phyloP scores from a whole-genome alignment of 2,113 vertebrate species.

The Ophthalmolycus amberensis region DNA sequence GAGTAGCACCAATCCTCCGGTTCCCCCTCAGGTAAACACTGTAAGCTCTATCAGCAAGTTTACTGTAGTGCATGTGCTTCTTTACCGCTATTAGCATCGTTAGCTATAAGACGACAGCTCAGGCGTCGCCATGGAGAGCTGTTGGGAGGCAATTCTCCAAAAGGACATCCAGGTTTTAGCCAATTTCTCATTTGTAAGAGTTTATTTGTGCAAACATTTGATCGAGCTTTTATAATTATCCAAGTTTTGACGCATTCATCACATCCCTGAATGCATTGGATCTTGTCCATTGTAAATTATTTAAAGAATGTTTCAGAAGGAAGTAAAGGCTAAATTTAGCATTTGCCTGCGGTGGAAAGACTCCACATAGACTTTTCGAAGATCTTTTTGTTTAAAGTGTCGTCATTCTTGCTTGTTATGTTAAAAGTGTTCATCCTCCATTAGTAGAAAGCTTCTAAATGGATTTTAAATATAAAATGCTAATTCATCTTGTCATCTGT shows the following conservation, averaged over 20 bases:
- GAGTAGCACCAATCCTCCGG: too few species aligned
- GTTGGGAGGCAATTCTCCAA: background rate
- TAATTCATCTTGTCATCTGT: background rate
- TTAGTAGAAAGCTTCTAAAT: background rate
- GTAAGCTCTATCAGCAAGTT: too few species aligned
- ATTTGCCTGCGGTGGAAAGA: background rate
- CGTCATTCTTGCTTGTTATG: background rate
- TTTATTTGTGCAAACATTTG: conserved; percentile 3
- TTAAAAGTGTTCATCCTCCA: background rate
- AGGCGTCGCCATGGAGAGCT: too few species aligned
- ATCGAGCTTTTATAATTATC: background rate
- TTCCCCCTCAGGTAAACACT: too few species aligned
- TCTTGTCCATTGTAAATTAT: background rate
- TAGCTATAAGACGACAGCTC: too few species aligned
- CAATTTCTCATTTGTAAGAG: background rate
- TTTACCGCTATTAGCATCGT: too few species aligned
- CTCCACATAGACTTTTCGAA: background rate
- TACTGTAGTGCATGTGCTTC: too few species aligned
- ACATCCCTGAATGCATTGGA: background rate
- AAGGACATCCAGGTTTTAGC: background rate
- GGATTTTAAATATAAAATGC: background rate
- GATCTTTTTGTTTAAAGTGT: background rate
- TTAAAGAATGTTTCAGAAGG: background rate
- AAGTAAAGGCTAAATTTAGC: background rate
- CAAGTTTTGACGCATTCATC: background rate